Base-by-base conservation (phyloP, 2,113 vertebrate genomes). In the Neolamprologus ventralis region DNA sequence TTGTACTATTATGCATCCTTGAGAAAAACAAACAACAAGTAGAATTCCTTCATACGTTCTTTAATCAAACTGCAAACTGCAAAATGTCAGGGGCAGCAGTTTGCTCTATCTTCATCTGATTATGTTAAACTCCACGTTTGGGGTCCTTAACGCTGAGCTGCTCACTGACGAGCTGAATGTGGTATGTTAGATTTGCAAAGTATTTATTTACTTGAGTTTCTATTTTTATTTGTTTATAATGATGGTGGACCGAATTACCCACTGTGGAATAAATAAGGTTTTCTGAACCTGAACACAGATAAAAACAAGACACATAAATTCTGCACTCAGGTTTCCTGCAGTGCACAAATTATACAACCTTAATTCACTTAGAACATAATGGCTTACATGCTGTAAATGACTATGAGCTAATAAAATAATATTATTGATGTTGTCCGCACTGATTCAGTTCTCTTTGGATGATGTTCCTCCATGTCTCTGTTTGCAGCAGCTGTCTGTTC, bases 401-500 rank as follows among this genome's bases (percentile, higher is more conserved):
- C 28, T 21, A 51, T 37, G 31, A 47, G 23, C 8, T 23, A 80
- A 31, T 81, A 53, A 83, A 68, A 47, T 57, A 88, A 55, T 23
- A 17, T 63, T 26, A 90, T 12, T 65, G 58, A 84, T 54, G 57
- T 68, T 2, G 16, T 80, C 13, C 14, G 6, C 35, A 16, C 55
- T 51, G 85, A 83, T 83, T 73, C 40, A 5, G 40, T 37, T 45
- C 37, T 83, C 51, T 58, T 88, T 80, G 82, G 83, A 89, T 78
- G 85, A 84, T 42, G 19, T 45, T 71, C 57, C 26, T 82, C 26
- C 26, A 19, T 73, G 45, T 86, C 12, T 45, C 58, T 45, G 9
- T 83, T 47, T 78, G 65, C 83, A 81, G 82, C 82, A 83, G 83
- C 78, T 85, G 89, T 71, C 68, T 86, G 58, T 82, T 89, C 31